Evolutionary conservation across 2,888 invertebrate genomes (phyloP).

Genomic region (Chymomyza amoena): DNA sequence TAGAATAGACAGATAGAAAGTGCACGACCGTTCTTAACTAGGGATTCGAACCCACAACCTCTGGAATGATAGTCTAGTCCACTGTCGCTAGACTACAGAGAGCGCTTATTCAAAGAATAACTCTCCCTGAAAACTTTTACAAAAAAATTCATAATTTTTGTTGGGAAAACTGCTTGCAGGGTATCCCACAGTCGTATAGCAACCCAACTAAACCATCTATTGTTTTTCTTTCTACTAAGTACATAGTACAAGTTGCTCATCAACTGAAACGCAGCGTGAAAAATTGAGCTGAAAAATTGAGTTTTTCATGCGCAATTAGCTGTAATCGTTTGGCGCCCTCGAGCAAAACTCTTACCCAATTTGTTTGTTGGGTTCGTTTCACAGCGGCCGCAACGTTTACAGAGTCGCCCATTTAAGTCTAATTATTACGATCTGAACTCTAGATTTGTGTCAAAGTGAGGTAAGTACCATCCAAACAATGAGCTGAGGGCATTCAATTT

Average conservation of each 20-base stretch:
- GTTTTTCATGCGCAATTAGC: slow-evolving; percentile 33
- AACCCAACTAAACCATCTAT: no score
- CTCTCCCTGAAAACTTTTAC: no score
- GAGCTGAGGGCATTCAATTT: neutral
- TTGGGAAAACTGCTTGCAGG: no score
- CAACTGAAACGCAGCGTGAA: slow-evolving; percentile 22
- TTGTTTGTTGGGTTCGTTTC: neutral
- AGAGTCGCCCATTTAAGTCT: slow-evolving; percentile 14
- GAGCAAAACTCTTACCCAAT: neutral
- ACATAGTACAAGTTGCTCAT: neutral
- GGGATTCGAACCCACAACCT: no score
- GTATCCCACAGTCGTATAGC: no score
- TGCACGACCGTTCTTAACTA: no score
- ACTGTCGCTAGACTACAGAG: no score
- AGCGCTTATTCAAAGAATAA: no score
- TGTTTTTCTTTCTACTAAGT: neutral
- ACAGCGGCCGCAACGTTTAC: neutral
- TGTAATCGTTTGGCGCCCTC: slow-evolving; percentile 1
- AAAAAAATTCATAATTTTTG: no score
- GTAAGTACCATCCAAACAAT: neutral
- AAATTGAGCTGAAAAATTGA: slow-evolving; percentile 21
- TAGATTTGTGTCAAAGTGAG: slow-evolving; percentile 25
- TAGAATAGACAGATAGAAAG: no score
- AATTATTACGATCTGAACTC: slow-evolving; percentile 56
- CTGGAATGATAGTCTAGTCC: no score